Conservation (phyloP, 2,113 vertebrate genomes). For the Dicentrarchus labrax region DNA sequence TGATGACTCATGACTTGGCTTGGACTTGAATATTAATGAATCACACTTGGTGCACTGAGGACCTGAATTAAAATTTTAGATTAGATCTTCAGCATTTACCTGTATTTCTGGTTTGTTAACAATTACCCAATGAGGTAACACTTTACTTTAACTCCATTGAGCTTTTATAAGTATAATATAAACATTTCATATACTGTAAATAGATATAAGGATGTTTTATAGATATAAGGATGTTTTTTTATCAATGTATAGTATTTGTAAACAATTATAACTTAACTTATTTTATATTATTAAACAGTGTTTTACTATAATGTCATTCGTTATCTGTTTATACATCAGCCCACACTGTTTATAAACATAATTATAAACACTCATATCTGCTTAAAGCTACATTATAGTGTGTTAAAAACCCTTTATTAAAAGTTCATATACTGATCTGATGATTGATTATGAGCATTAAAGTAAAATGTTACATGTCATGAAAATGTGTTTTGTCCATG, state of each 20-base stretch:
- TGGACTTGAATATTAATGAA: constrained; percentile 8
- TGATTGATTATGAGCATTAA: too few relatives aligned
- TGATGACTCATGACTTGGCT: constrained; percentile 28
- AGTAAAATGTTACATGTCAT: neutral
- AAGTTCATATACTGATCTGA: too few relatives aligned
- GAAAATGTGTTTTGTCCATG: too few relatives aligned
- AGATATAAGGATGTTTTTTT: neutral
- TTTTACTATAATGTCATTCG: neutral
- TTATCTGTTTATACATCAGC: neutral
- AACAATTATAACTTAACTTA: neutral
- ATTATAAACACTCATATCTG: too few relatives aligned
- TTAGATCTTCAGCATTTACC: neutral
- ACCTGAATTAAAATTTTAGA: constrained; percentile 1
- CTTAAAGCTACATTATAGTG: too few relatives aligned
- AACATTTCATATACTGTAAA: neutral
- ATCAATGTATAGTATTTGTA: neutral
- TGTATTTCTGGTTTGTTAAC: neutral
- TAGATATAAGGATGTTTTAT: neutral
- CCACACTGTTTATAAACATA: too few relatives aligned
- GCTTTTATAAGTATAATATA: neutral
- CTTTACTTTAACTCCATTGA: neutral
- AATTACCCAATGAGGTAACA: too few relatives aligned
- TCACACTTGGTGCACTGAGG: neutral
- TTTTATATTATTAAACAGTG: too few relatives aligned
- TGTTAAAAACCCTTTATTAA: too few relatives aligned